Conservation (phyloP, 2,888 invertebrate species). For the Entomobrya multifasciata region DNA sequence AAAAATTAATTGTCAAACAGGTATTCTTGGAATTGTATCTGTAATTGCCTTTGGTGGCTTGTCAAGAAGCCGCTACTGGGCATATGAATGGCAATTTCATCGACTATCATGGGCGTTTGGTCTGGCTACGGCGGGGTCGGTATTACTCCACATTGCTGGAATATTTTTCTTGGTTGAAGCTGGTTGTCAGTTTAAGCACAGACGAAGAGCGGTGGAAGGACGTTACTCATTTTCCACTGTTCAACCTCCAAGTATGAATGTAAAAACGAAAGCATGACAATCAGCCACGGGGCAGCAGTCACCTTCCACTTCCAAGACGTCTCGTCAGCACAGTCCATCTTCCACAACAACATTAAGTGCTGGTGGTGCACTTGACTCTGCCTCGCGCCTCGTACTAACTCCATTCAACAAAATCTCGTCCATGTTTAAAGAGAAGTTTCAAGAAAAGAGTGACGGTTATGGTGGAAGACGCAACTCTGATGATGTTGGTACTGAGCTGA, state of each 20-base stretch:
- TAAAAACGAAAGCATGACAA: conserved; percentile 74
- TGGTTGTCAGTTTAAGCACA: conserved; percentile 84
- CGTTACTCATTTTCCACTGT: conserved; percentile 63
- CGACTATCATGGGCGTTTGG: conserved; percentile 98
- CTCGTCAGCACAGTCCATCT: conserved; percentile 64
- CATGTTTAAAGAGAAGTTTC: conserved; percentile 56
- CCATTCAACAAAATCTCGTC: conserved; percentile 60
- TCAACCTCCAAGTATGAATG: conserved; percentile 33
- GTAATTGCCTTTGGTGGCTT: conserved; percentile 93
- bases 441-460: conserved; percentile 10
- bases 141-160: conserved; percentile 87
- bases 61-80: conserved; percentile 94
- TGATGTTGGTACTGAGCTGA: conserved; percentile 35
- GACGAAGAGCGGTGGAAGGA: conserved; percentile 40
- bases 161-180: conserved; percentile 91
- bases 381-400: conserved; percentile 66
- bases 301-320: conserved; percentile 34
- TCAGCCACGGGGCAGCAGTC: conserved; percentile 74
- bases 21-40: conserved; percentile 89
- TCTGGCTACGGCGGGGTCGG: conserved; percentile 89
- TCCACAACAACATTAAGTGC: conserved; percentile 51
- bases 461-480: conserved; percentile 24
- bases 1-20: too few relatives aligned
- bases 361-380: conserved; percentile 61
- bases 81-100: conserved; percentile 97